Percentiles rank a stretch among this genome's conserved stretches.
Conservation (phyloP, 2,113 vertebrate genomes). For the Aythya baeri region DNA sequence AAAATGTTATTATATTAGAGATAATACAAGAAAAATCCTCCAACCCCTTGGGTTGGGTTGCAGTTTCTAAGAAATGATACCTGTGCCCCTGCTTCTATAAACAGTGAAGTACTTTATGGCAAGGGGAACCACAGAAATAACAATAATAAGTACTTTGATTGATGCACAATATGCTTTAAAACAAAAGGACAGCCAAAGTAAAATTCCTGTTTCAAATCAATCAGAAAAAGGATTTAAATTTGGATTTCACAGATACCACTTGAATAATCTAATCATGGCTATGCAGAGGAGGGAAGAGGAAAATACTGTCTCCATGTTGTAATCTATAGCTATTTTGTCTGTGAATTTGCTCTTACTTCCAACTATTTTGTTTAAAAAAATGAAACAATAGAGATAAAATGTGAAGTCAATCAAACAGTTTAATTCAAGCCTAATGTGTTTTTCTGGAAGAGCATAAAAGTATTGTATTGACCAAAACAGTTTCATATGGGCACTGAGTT, state of each 20-base stretch:
- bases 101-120: not conserved
- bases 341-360: not conserved
- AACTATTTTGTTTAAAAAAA: not conserved
- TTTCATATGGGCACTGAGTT: not conserved
- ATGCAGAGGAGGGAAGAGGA: not conserved
- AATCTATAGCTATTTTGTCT: not conserved
- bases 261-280: not conserved
- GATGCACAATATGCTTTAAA: not conserved
- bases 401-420: not conserved
- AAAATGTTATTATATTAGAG: not conserved
- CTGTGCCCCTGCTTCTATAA: not conserved
- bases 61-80: not conserved
- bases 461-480: not conserved
- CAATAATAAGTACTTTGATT: not conserved
- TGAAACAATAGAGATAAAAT: not conserved
- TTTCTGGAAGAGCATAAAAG: not conserved
- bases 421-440: not conserved
- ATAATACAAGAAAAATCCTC: not conserved
- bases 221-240: not conserved
- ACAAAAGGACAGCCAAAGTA: not conserved
- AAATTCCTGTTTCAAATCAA: not conserved
- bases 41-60: not conserved
- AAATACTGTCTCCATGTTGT: not conserved
- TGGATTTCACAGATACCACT: not conserved
- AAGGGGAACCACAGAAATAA: not conserved